phyloP scores from a whole-genome alignment of 2,797 vertebrate species.

The Galagoides demidoff region DNA sequence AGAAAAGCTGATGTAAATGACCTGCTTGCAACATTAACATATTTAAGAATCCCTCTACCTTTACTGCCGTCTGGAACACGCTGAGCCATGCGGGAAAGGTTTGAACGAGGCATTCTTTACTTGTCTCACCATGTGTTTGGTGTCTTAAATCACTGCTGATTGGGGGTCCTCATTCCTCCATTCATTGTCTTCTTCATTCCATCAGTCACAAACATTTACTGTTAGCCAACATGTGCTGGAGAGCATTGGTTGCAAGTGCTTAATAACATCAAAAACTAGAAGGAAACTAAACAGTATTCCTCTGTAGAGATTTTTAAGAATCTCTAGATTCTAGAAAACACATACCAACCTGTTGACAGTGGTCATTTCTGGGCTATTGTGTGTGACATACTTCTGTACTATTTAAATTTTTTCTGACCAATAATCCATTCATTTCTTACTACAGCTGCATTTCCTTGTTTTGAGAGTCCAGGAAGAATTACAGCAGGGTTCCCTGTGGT shows the following conservation, averaged over 20 bases:
- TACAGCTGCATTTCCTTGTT: neutral
- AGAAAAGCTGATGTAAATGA: neutral
- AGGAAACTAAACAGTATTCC: neutral
- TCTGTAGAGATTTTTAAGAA: neutral
- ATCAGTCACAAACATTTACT: slow-evolving; percentile 1
- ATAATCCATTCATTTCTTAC: neutral
- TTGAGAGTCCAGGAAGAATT: neutral
- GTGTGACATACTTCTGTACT: neutral
- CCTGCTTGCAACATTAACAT: neutral
- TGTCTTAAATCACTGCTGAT: neutral
- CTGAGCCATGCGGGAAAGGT: neutral
- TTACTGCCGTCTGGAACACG: neutral
- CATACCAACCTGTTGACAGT: neutral
- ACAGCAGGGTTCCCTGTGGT: neutral
- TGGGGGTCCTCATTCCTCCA: neutral
- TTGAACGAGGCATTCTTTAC: neutral
- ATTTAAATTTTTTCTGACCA: neutral
- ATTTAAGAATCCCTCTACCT: neutral
- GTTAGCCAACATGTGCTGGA: neutral
- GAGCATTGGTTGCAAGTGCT: neutral
- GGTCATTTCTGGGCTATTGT: neutral
- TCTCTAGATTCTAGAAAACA: slow-evolving; percentile 40
- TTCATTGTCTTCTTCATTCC: neutral
- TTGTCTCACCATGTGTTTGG: neutral
- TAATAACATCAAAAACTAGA: slow-evolving; percentile 22